Percentiles rank a stretch among this genome's conserved stretches.
Conservation (phyloP, 2,113 vertebrate genomes). For the Macquaria ambigua region DNA sequence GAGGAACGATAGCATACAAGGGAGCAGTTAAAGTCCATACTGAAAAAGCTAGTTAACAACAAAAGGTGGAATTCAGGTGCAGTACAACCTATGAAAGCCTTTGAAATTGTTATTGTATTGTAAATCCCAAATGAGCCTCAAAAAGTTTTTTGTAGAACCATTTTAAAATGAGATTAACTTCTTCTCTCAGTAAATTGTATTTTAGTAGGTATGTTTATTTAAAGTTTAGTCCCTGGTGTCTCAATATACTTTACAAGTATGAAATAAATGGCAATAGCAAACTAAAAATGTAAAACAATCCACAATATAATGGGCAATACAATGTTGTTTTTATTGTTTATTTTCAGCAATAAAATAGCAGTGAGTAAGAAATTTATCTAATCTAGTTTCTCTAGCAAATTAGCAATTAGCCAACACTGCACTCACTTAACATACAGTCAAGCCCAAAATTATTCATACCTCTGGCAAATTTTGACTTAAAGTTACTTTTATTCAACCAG, state of each 20-base stretch:
- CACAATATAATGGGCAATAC: background rate
- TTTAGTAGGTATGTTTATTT: background rate
- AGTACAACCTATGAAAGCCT: background rate
- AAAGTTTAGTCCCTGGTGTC: background rate
- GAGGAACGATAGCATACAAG: background rate
- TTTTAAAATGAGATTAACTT: background rate
- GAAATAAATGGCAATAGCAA: background rate
- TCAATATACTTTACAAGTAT: background rate
- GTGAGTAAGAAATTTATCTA: background rate
- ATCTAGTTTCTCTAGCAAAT: background rate
- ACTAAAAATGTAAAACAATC: background rate
- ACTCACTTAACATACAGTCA: rapidly evolving
- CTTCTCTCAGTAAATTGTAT: background rate
- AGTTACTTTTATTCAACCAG: too few relatives aligned
- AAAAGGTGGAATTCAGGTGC: background rate
- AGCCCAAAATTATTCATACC: too few relatives aligned
- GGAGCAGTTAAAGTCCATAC: background rate
- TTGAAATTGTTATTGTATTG: background rate
- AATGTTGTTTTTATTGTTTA: background rate
- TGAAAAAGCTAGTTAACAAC: background rate
- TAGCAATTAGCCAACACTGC: background rate
- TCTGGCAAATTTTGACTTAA: too few relatives aligned
- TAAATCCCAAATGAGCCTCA: background rate
- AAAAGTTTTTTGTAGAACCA: background rate
- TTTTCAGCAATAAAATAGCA: background rate